Percentiles rank a stretch among this genome's conserved stretches.
Conservation (phyloP, 2,888 invertebrate species). For the Chaitophorus viminalis region DNA sequence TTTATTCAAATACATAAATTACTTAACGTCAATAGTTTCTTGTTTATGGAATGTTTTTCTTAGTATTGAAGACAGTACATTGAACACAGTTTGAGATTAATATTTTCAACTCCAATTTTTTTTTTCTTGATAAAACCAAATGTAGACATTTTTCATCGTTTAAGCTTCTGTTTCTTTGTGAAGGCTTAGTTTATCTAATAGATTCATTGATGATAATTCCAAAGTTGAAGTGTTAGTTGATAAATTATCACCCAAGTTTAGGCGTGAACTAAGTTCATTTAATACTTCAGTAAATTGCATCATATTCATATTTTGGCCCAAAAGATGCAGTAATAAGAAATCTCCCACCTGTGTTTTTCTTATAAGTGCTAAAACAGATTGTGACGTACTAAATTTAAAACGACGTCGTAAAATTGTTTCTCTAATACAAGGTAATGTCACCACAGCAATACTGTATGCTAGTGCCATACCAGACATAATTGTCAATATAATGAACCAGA, state of each 20-base stretch:
- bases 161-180: constrained; percentile 88
- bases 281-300: constrained; percentile 83
- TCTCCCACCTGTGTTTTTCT: constrained; percentile 89
- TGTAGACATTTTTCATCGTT: constrained; percentile 12
- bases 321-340: constrained; percentile 82
- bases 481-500: constrained; percentile 86
- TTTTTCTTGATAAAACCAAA: not conserved
- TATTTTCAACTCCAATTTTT: constrained; percentile 37
- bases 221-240: constrained; percentile 88
- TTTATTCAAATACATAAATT: constrained; percentile 16
- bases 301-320: constrained; percentile 88
- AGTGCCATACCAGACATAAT: constrained; percentile 81
- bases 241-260: constrained; percentile 77
- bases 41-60: constrained; percentile 42
- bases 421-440: constrained; percentile 82
- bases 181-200: constrained; percentile 69
- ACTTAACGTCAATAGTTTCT: constrained; percentile 15
- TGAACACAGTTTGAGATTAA: constrained; percentile 57
- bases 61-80: constrained; percentile 22
- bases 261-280: constrained; percentile 78
- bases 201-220: constrained; percentile 88
- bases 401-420: constrained; percentile 83
- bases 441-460: constrained; percentile 81
- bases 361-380: constrained; percentile 79
- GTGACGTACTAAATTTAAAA: constrained; percentile 81